Percentiles rank a stretch among this genome's conserved stretches.
Evolutionary conservation across 37 sponge, comb jelly and placozoan species (phyloP).

Genomic region (Aphrocallistes beatrix): DNA sequence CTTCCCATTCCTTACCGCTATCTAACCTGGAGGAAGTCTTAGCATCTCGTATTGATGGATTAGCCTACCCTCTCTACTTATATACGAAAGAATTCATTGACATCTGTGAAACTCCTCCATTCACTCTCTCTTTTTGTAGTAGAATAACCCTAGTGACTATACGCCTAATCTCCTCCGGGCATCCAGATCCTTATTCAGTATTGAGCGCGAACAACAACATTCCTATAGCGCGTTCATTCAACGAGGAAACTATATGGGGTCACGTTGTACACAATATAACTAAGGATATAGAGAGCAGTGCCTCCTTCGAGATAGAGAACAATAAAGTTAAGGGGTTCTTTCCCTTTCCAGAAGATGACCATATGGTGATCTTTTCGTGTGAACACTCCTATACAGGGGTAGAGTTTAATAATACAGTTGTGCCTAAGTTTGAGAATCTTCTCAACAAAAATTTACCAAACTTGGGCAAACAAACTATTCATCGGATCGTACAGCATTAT

Average conservation of each 20-base stretch:
- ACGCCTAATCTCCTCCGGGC: background rate
- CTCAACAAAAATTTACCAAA: background rate
- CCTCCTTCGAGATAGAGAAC: background rate
- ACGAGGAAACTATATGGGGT: constrained; percentile 1
- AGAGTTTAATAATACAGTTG: background rate
- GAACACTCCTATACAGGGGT: background rate
- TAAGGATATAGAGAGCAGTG: background rate
- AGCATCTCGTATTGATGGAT: background rate
- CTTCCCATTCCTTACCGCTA: background rate
- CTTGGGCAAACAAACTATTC: background rate
- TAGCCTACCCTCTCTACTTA: background rate
- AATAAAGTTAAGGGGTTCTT: background rate
- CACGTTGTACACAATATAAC: background rate
- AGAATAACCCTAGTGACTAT: background rate
- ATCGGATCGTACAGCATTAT: background rate
- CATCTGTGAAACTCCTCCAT: background rate
- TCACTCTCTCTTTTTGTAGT: background rate
- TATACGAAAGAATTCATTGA: background rate
- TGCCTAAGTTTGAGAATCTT: background rate
- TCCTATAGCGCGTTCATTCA: background rate
- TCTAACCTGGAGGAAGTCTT: background rate
- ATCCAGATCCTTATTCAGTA: background rate
- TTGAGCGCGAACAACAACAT: background rate
- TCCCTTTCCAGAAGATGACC: background rate
- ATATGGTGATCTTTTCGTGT: background rate